Evolutionary conservation across 2,113 vertebrate species (phyloP), one percentile per base, ranked within the genome.

Genomic region (Corvus cornix): DNA sequence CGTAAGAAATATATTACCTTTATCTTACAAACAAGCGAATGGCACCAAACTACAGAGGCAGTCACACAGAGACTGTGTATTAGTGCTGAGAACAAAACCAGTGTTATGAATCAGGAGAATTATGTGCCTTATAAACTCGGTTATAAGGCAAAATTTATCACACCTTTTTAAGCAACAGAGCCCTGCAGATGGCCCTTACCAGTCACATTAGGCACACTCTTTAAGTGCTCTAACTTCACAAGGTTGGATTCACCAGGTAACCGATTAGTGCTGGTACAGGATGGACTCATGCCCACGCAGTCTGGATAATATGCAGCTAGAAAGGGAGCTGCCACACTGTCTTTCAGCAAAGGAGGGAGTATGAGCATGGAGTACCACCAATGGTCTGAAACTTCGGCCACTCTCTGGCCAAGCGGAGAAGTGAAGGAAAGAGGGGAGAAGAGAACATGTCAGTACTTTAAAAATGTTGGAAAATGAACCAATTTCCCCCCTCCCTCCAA

Each of bases 301-400:
- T 99, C 99, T 0, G 99, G 99, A 96, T 99, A 99, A 97, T 99
- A 99, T 24, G 99, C 98, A 22, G 98, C 97, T 31, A 99, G 98
- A 97, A 99, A 98, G 21, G 99, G 98, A 52, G 98, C 98, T 48
- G 99, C 99, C 35, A 99, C 98, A 62, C 99, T 99, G 88, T 99
- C 99, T 97, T 99, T 99, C 87, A 99, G 98, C 97, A 99, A 93
- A 23, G 99, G 99, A 16, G 99, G 99, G 77, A 99, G 97, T 95
- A 99, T 99, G 95, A 99, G 98, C 99, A 99, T 99, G 49, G 99
- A 99, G 89, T 99, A 98, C 99, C 99, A 99, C 98, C 99, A 99
- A 60, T 98, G 99, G 98, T 99, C 98, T 9, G 97, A 98, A 93
- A 99, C 99, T 97, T 99, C 99, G 4, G 98, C 98, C 92, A 99